Evolutionary conservation across 2,888 invertebrate species (phyloP), one percentile per base, ranked within the genome.

Genomic region (Scaptomyza cyrtandrae): DNA sequence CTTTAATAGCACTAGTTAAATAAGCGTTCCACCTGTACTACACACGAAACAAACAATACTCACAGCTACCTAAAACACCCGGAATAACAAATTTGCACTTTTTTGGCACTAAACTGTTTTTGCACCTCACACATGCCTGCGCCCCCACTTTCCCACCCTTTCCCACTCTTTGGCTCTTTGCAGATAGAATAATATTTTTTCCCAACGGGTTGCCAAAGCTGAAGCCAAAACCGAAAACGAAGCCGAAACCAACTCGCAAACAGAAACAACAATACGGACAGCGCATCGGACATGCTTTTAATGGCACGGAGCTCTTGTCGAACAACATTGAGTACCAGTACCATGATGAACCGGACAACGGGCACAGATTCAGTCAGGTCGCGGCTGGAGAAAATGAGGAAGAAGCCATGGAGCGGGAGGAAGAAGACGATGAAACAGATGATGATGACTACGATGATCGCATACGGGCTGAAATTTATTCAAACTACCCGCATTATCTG

Each of bases 401-500:
- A 64, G 88, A 92, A 93, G 91, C 92, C 92, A 24, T 45, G 72
- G 74, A 46, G 50, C 75, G 72, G 56, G 80, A 72, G 24, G 80
- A 75, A 31, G 79, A 78, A 11, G 80, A 82, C n/a, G 85, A 78
- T 10, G 90, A 89, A 16, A 45, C 66, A 10, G 89, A 90, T 49
- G 90, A 90, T 93, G 91, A 94, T 93, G 93, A 94, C 93, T 92
- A 94, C 93, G 90, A 92, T 86, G 92, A 91, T 86, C 84, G 90
- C 71, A 91, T 91, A 93, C 90, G 93, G 91, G 92, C 93, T 88
- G 92, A 93, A 93, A 93, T 93, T 92, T 93, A 92, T 93, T 92
- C 92, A 58, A 91, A 90, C 72, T 91, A 90, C 79, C 94, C 94
- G 75, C 94, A 94, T 91, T 94, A 94, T 93, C 93, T 95, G 83